Evolutionary conservation across 2,113 vertebrate genomes (phyloP).

Genomic region (Zosterops lateralis): DNA sequence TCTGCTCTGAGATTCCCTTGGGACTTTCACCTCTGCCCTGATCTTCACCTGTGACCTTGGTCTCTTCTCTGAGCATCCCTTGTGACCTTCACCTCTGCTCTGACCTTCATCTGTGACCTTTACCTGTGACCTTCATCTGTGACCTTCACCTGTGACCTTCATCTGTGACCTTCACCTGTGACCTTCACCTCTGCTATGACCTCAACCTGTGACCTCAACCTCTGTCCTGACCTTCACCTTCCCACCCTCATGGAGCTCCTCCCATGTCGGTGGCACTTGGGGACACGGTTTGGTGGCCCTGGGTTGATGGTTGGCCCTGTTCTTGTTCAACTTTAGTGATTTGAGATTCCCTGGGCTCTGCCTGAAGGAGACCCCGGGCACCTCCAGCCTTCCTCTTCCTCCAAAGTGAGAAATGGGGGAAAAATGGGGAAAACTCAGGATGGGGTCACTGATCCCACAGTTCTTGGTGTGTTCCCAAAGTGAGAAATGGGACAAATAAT

Average conservation of each 20-base stretch:
- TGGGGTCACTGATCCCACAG: too few relatives aligned
- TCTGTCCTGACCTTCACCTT: background rate
- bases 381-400: background rate
- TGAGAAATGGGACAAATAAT: too few relatives aligned
- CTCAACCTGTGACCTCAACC: too few relatives aligned
- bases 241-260: background rate
- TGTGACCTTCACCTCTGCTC: too few relatives aligned
- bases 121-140: background rate
- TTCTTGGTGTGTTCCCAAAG: too few relatives aligned
- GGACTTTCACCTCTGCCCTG: background rate
- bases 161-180: too few relatives aligned
- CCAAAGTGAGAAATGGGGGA: background rate
- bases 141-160: background rate
- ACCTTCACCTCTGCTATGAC: too few relatives aligned
- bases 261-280: background rate
- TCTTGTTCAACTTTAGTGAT: background rate
- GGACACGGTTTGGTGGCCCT: accelerated
- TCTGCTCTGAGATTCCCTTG: background rate
- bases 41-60: background rate
- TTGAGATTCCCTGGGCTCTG: background rate
- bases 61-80: too few relatives aligned
- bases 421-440: too few relatives aligned
- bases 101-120: background rate
- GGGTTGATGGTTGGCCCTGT: background rate
- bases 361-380: background rate